Conservation (phyloP, 2,888 invertebrate genomes). For the Homarus gammarus region DNA sequence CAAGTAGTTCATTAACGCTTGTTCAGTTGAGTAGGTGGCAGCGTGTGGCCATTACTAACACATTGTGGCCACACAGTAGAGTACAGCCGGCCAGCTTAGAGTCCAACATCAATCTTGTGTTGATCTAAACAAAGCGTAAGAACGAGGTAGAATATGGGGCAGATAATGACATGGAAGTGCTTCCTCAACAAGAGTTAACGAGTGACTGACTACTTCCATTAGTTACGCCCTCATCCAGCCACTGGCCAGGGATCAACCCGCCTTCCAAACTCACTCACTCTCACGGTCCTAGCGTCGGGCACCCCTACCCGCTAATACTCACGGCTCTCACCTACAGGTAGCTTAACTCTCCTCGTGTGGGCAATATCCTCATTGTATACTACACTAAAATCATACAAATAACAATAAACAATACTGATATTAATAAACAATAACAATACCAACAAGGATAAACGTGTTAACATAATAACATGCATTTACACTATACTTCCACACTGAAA, state of each 20-base stretch:
- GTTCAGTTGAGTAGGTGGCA: neutral
- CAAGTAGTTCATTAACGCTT: neutral
- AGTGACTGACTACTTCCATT: constrained; percentile 23
- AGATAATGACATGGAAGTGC: neutral
- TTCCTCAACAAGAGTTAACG: constrained; percentile 9
- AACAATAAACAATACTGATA: no score
- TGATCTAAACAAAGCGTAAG: neutral
- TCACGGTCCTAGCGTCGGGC: constrained; percentile 6
- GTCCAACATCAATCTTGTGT: neutral
- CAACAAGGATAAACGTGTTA: no score
- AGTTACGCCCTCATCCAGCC: neutral
- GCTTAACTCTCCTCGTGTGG: neutral
- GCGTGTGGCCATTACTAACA: neutral
- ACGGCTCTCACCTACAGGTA: neutral
- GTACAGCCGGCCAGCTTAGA: neutral
- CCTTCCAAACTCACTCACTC: constrained; percentile 1
- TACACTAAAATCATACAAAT: neutral
- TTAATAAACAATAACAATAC: no score
- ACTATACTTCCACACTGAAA: no score
- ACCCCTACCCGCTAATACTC: neutral
- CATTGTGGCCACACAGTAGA: no score
- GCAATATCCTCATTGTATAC: neutral
- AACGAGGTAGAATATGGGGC: neutral
- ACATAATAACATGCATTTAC: no score
- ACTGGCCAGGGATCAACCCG: constrained; percentile 23